Evolutionary conservation across 2,113 vertebrate genomes (phyloP).

Genomic region (Gymnogyps californianus): DNA sequence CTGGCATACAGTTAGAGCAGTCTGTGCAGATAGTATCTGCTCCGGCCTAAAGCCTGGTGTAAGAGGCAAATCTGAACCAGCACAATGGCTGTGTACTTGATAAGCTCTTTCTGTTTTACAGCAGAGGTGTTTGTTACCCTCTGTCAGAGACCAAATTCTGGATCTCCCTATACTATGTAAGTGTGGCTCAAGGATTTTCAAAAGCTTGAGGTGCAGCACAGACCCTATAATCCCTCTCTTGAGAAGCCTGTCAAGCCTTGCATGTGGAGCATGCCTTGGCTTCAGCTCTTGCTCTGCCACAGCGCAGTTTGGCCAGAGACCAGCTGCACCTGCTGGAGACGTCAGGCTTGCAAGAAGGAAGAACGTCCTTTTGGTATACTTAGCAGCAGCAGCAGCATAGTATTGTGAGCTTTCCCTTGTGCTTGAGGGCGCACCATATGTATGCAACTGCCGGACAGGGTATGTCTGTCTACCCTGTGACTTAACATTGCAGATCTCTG

Average conservation of each 20-base stretch:
- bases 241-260: background rate
- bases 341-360: background rate
- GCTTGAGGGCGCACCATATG: rapidly evolving
- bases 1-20: background rate
- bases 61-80: background rate
- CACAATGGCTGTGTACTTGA: background rate
- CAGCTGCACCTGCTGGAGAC: background rate
- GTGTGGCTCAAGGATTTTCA: background rate
- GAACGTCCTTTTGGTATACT: background rate
- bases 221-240: background rate
- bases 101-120: background rate
- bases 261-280: background rate
- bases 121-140: background rate
- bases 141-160: background rate
- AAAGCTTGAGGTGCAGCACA: background rate
- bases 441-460: background rate
- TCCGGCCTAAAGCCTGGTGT: background rate
- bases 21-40: background rate
- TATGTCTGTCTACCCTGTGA: background rate
- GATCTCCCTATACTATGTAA: background rate
- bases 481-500: background rate
- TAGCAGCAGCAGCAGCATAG: background rate
- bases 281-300: background rate
- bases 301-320: background rate
- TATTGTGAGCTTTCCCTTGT: background rate